Base-by-base conservation (phyloP, 2,888 invertebrate genomes). In the Plutella xylostella region DNA sequence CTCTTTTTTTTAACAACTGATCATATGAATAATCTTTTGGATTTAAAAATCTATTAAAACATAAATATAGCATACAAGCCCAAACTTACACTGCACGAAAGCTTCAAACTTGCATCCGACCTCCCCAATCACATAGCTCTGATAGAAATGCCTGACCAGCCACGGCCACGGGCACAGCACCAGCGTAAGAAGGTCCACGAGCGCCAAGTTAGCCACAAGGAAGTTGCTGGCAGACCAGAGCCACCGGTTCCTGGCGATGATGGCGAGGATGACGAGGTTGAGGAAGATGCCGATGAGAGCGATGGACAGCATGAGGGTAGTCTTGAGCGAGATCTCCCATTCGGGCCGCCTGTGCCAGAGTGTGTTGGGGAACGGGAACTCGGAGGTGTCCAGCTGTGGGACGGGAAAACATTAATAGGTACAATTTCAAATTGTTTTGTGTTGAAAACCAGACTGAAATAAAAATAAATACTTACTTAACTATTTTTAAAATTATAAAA, bases 31-130 rank as follows among this genome's bases (percentile, higher is more conserved):
- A n/a, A n/a, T n/a, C n/a, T n/a, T n/a, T n/a, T n/a, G n/a, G n/a
- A n/a, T n/a, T n/a, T n/a, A n/a, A n/a, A n/a, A n/a, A n/a, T n/a
- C n/a, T n/a, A n/a, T n/a, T n/a, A n/a, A n/a, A n/a, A n/a, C n/a
- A n/a, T n/a, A n/a, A n/a, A n/a, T n/a, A n/a, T n/a, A n/a, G n/a
- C n/a, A n/a, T n/a, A n/a, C n/a, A n/a, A n/a, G n/a, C n/a, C n/a
- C n/a, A n/a, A n/a, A 28, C 75, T 68, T 68, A 90, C 92, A 88
- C 78, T 92, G 91, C 28, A 92, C 61, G 56, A 92, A 91, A 1
- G 91, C 93, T 68, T 94, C 93, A 55, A 89, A 85, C 53, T 88
- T 87, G 64, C 94, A 95, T 7, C 93, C 92, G 45, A 91, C 85
- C 11, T 80, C 75, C 15, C 90, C 92, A 47, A 94, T 70, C 51